phyloP scores from a whole-genome alignment of 2,797 vertebrate genomes.

The Brachyrhaphis roseni region DNA sequence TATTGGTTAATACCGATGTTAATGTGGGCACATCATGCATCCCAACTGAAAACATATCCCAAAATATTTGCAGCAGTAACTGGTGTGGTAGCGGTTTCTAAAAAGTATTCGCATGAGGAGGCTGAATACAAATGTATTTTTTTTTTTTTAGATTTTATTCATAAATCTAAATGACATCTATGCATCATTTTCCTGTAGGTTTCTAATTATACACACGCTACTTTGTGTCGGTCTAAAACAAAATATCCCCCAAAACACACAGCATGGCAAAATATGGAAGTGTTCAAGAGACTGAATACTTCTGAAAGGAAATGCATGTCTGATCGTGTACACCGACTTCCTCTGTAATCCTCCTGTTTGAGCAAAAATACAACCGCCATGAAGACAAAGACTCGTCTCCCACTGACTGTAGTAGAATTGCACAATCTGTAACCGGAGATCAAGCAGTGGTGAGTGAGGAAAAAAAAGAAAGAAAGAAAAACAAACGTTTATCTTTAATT shows the following conservation, averaged over 20 bases:
- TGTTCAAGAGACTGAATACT: neutral
- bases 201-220: neutral
- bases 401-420: constrained; percentile 13
- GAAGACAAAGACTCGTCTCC: constrained; percentile 11
- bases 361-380: constrained; percentile 15
- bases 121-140: neutral
- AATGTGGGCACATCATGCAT: no score
- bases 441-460: constrained; percentile 16
- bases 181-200: neutral
- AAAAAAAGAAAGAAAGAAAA: neutral
- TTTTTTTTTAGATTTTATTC: neutral
- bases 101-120: neutral
- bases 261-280: neutral
- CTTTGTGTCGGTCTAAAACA: neutral
- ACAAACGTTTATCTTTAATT: constrained; percentile 32
- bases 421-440: constrained; percentile 34
- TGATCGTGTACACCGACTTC: neutral
- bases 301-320: neutral
- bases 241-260: neutral
- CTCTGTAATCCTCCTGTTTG: neutral
- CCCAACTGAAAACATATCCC: neutral
- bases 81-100: neutral
- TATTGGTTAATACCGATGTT: no score
- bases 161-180: neutral
- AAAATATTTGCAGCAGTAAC: neutral